Evolutionary conservation across 1,140 invertebrate species (phyloP).

Genomic region (Proales similis): DNA sequence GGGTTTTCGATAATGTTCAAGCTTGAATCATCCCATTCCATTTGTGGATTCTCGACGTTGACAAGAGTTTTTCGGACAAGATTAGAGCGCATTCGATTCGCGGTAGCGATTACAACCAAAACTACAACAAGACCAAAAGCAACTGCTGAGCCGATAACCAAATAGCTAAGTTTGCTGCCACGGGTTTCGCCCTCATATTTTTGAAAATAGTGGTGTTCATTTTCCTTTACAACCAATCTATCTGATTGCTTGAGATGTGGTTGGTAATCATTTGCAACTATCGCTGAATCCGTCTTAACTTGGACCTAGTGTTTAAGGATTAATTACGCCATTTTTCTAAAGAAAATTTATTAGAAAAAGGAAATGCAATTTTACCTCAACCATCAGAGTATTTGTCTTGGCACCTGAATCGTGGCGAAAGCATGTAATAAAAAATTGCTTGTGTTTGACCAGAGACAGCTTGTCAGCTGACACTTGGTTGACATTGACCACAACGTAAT

Average conservation of each 20-base stretch:
- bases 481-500: constrained; percentile 22
- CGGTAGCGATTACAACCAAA: constrained; percentile 21
- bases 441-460: constrained; percentile 6
- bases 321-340: too few relatives aligned
- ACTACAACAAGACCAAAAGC: constrained; percentile 24
- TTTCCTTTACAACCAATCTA: too few relatives aligned
- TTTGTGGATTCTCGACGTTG: constrained; percentile 38
- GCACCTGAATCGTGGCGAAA: background rate
- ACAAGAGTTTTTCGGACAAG: constrained; percentile 5
- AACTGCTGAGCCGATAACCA: too few relatives aligned
- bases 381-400: background rate
- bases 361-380: background rate
- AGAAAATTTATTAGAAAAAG: background rate
- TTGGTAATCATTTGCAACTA: too few relatives aligned
- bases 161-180: too few relatives aligned
- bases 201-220: too few relatives aligned
- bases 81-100: background rate
- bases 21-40: constrained; percentile 49
- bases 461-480: background rate
- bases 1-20: constrained; percentile 50
- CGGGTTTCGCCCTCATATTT: too few relatives aligned
- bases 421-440: constrained; percentile 26
- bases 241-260: too few relatives aligned
- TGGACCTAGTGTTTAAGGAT: too few relatives aligned
- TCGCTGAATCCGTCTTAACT: too few relatives aligned